Conservation (phyloP, 2,797 vertebrate species). For the Amblyopsis hoosieri region DNA sequence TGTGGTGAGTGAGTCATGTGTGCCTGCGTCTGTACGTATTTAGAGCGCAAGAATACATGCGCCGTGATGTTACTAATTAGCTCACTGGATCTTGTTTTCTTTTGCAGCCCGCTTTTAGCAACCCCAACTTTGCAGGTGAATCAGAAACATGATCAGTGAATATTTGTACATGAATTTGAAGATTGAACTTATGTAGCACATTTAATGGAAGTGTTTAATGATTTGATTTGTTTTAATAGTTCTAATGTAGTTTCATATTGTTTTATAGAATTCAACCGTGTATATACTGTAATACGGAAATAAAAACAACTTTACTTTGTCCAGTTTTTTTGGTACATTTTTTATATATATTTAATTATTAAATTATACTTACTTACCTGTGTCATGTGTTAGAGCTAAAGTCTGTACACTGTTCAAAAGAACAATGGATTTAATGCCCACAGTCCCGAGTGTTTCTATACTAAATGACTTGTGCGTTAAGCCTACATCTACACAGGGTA, state of each 20-base stretch:
- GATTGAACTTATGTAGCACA: not conserved
- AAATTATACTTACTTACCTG: too few species aligned
- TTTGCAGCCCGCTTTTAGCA: conserved; percentile 74
- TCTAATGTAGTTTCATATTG: not conserved
- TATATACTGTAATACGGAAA: too few species aligned
- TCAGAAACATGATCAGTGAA: conserved; percentile 47
- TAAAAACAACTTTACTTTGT: too few species aligned
- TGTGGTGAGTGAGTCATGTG: conserved; percentile 68
- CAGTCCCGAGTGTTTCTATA: too few species aligned
- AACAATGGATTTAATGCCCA: too few species aligned
- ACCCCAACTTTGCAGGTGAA: conserved; percentile 76
- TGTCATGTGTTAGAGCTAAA: too few species aligned
- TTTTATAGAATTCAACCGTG: too few species aligned
- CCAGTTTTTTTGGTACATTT: too few species aligned
- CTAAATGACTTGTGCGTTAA: too few species aligned
- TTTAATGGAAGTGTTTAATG: not conserved
- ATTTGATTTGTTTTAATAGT: not conserved
- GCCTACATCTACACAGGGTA: too few species aligned
- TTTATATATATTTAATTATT: too few species aligned
- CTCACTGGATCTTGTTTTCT: conserved; percentile 22
- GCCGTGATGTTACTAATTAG: not conserved
- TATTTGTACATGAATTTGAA: conserved; percentile 23
- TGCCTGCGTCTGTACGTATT: not conserved
- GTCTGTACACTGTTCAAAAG: too few species aligned
- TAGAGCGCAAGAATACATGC: not conserved